phyloP scores from a whole-genome alignment of 2,888 invertebrate species.

The Galerucella pusilla region DNA sequence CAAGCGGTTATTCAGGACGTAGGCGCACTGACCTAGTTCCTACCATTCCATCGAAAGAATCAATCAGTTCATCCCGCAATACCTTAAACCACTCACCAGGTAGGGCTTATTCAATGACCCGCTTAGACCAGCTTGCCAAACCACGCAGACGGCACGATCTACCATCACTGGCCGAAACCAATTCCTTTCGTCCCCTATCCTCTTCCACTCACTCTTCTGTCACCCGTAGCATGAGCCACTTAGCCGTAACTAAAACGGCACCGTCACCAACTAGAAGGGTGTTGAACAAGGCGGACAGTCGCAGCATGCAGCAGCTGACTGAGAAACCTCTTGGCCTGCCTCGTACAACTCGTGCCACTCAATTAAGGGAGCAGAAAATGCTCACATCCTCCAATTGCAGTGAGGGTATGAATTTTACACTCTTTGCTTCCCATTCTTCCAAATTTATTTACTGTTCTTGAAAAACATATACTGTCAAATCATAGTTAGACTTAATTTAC shows the following conservation, averaged over 20 bases:
- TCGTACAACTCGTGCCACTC: slow-evolving; percentile 63
- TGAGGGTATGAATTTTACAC: slow-evolving; percentile 58
- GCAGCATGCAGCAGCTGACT: slow-evolving; percentile 64
- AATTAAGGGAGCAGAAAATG: slow-evolving; percentile 64
- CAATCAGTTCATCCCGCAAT: slow-evolving; percentile 67
- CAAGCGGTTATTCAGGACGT: slow-evolving; percentile 78
- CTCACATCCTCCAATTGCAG: slow-evolving; percentile 60
- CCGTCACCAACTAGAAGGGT: slow-evolving; percentile 61
- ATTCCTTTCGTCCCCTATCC: slow-evolving; percentile 56
- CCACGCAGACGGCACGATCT: slow-evolving; percentile 70
- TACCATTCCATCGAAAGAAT: slow-evolving; percentile 82
- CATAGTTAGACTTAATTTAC: neutral
- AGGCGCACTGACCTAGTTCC: slow-evolving; percentile 92
- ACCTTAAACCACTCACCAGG: slow-evolving; percentile 71
- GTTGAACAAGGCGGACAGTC: slow-evolving; percentile 63
- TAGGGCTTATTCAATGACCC: slow-evolving; percentile 94
- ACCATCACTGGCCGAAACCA: slow-evolving; percentile 61
- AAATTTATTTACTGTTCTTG: slow-evolving; percentile 12
- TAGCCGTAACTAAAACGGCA: slow-evolving; percentile 68
- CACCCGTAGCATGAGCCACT: slow-evolving; percentile 80
- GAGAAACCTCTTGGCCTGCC: slow-evolving; percentile 58
- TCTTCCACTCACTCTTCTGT: slow-evolving; percentile 64
- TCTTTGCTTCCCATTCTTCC: slow-evolving; percentile 15
- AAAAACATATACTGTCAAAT: neutral
- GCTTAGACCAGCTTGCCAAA: slow-evolving; percentile 86